Evolutionary conservation across 1,140 invertebrate genomes (phyloP), one percentile per base, ranked within the genome.

Genomic region (Pogonomyrmex californicus): DNA sequence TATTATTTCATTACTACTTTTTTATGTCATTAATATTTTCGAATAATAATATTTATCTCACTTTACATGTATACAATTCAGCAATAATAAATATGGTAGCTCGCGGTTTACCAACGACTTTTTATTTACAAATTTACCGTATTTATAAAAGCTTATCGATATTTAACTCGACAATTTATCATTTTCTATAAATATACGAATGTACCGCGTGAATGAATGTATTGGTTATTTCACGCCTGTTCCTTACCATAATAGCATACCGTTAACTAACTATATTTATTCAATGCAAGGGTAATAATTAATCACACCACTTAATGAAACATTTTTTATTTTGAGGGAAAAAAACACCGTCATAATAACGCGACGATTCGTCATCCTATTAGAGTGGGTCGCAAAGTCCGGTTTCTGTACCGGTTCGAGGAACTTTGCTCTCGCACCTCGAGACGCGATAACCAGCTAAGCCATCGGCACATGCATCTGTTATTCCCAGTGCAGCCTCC

Each of bases 361-460:
- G 4, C 36, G 14, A 49, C 23, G 7, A 79, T 6, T 63, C 1
- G 0, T 38, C 38, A 30, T n/a, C n/a, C 66, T 49, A 23, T 23
- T 23, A 78, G 71, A 36, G 10, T 17, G 36, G 14, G 17, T 49
- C 17, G 7, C 33, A 83, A 75, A 62, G 79, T 83, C 56, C 9
- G 12, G 49, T 33, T 71, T 3, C 14, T 9, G 30, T 17, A 5
- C 1, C 68, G 4, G 66, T 83, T 83, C 41, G 79, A 47, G 30
- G 68, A 83, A 83, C 68, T 83, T 73, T 73, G 54, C 33, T 60
- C 33, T 81, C 33, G 2, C 30, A 70, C 38, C 38, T 81, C 33
- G 79, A 49, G 56, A 62, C 38, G 41, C 44, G 68, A 62, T 83
- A 83, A 83, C 54, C 49, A 33, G n/a, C 73, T 60, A 75, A 83